Evolutionary conservation across 2,888 invertebrate species (phyloP).

Genomic region (Cantharis rustica): DNA sequence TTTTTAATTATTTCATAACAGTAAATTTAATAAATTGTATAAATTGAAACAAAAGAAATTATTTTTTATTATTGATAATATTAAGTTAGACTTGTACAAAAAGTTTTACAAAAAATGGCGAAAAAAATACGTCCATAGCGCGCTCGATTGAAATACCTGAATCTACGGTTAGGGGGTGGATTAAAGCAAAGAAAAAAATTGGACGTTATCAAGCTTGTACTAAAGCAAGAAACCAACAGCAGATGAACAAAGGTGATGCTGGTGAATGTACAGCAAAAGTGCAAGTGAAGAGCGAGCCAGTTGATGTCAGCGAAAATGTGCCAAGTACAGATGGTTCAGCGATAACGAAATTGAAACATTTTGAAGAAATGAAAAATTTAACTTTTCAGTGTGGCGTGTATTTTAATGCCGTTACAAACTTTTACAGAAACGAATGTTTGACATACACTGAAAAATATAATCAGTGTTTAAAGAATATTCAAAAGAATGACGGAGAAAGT

Average conservation of each 20-base stretch:
- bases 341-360: background rate
- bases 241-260: background rate
- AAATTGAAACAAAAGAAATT: no score
- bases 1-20: no score
- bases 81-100: no score
- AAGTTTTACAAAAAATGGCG: no score
- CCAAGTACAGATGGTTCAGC: background rate
- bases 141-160: background rate
- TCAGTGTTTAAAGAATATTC: background rate
- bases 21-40: no score
- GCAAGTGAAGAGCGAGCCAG: background rate
- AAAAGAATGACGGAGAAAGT: background rate
- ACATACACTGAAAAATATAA: background rate
- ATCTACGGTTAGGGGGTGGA: background rate
- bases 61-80: no score
- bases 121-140: background rate
- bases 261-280: background rate
- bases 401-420: background rate
- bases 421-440: rapidly evolving
- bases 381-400: background rate
- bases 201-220: rapidly evolving
- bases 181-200: background rate
- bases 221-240: background rate
- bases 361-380: background rate
- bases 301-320: background rate